Evolutionary conservation across 2,797 vertebrate species (phyloP).

Genomic region (Phylloscopus collybita): DNA sequence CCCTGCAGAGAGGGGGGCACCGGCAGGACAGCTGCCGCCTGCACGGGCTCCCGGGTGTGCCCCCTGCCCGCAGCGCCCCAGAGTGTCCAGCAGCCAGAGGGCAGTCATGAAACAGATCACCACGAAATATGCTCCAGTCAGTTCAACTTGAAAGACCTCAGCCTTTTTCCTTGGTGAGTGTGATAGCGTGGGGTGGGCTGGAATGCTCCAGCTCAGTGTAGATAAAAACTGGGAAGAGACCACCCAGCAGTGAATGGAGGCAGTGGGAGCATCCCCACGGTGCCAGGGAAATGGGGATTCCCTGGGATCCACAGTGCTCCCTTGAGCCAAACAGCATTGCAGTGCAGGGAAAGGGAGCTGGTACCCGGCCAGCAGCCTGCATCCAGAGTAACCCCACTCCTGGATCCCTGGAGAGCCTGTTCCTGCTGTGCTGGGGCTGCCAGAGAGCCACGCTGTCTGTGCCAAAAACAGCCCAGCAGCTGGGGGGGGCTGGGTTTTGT

Average conservation of each 20-base stretch:
- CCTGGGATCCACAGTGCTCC: neutral
- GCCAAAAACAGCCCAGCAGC: neutral
- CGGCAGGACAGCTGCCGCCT: neutral
- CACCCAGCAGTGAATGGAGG: too few relatives aligned
- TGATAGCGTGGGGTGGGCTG: too few relatives aligned
- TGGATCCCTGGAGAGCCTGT: neutral
- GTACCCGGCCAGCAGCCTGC: fast-evolving
- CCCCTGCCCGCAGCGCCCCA: neutral
- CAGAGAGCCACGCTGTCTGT: fast-evolving
- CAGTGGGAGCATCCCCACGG: too few relatives aligned
- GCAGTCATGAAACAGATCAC: too few relatives aligned
- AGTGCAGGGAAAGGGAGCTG: neutral
- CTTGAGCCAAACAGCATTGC: fast-evolving
- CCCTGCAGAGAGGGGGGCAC: fast-evolving
- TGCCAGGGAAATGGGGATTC: neutral
- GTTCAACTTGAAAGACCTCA: too few relatives aligned
- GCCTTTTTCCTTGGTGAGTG: too few relatives aligned
- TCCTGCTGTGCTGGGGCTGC: neutral
- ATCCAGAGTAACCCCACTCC: neutral
- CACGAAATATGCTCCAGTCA: too few relatives aligned
- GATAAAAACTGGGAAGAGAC: too few relatives aligned
- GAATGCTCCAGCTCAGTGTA: too few relatives aligned
- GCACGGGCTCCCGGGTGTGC: fast-evolving
- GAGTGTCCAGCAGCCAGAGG: neutral
- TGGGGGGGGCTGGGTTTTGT: neutral